A percentile compares a stretch with the other conserved stretches of the same genome.
These are phyloP conservation scores for Erethizon dorsatum DNA, from an alignment of 2,797 vertebrate species.

Conservation along the genomic window DNA sequence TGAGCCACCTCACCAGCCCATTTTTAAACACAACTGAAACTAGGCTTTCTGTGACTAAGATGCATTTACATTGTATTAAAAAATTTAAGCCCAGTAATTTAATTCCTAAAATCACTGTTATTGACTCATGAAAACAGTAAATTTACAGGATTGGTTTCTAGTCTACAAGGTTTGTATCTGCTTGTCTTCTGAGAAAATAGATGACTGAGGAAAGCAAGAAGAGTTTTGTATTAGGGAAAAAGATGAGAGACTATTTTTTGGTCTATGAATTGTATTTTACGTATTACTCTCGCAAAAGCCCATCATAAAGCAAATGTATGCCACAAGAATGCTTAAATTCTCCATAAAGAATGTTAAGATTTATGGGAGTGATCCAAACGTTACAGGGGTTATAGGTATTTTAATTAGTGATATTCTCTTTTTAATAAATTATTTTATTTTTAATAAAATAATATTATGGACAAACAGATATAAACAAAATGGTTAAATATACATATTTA, in stretches of 20 bases:
- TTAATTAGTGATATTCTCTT: slow-evolving; percentile 14
- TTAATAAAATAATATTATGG: neutral
- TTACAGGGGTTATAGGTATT: neutral
- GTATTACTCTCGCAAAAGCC: neutral
- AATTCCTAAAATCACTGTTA: slow-evolving; percentile 12
- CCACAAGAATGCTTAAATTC: neutral
- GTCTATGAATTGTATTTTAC: slow-evolving; percentile 15
- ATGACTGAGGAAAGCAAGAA: neutral
- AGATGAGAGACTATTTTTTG: neutral
- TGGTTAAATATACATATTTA: neutral
- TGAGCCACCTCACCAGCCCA: neutral
- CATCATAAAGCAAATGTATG: neutral
- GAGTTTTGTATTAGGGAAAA: slow-evolving; percentile 31
- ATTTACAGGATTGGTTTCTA: neutral
- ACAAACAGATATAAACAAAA: neutral
- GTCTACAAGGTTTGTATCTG: neutral
- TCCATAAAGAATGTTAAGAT: neutral
- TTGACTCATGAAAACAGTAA: slow-evolving; percentile 3
- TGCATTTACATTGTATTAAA: neutral
- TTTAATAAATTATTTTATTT: slow-evolving; percentile 10
- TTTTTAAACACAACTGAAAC: slow-evolving; percentile 37
- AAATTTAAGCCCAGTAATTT: slow-evolving; percentile 34
- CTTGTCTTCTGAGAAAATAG: neutral
- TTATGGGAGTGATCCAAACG: neutral
- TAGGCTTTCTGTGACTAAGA: slow-evolving; percentile 1